Base-by-base conservation (phyloP, 2,888 invertebrate genomes). In the Euspilapteryx auroguttella region DNA sequence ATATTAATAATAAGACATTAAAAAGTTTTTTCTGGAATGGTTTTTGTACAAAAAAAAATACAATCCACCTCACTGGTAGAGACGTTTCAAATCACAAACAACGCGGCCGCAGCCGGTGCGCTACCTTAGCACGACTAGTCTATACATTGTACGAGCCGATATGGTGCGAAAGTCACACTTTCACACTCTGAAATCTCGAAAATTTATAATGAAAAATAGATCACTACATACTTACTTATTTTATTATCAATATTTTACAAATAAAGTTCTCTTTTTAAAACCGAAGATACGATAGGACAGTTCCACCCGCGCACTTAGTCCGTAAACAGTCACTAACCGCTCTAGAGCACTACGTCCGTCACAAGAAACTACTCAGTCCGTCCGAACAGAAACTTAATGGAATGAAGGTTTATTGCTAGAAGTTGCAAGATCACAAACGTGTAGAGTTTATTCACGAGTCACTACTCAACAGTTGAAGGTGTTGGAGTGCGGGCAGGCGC, bases 391-490 rank as follows among this genome's bases (percentile, higher is more conserved):
- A 69, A 66, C 65, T 55, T 68, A 66, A 64, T 66, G 73, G 75
- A 76, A 76, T 73, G 76, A 71, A 76, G 69, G 58, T 64, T 76
- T 76, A 77, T 77, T 77, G 75, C 76, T 76, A 76, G 57, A 59
- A 69, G n/a, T 75, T 71, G 58, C 68, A 76, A 75, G 69, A 75
- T 75, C 75, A 77, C 76, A 69, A 68, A 64, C 41, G 50, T 54
- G 57, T 55, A 47, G 53, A 32, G 27, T 22, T 33, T 26, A 11
- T n/a, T 27, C 35, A 38, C 28, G 34, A 39, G 34, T 34, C 34
- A 52, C 39, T n/a, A n/a, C 66, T 77, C 71, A 77, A 64, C 77
- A 77, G 61, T 77, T 73, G 55, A 77, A 77, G 33, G 77, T 75
- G 55, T 73, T 73, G 42, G 73, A 64, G 55, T 73, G 77, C 29